These are phyloP conservation scores for Montifringilla adamsi DNA, from an alignment of 2,113 vertebrate species.

Conservation along the genomic window DNA sequence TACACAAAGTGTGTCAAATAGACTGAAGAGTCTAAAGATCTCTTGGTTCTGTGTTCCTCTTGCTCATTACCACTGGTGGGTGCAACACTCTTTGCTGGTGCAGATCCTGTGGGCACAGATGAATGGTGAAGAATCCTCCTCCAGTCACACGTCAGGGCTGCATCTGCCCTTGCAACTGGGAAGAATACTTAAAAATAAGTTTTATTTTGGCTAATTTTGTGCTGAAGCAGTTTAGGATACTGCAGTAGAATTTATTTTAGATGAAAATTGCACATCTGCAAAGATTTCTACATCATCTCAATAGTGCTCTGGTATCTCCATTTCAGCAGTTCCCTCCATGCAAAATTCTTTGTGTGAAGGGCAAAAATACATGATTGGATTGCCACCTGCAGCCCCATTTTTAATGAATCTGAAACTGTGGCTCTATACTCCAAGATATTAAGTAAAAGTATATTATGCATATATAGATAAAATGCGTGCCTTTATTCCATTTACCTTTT, in stretches of 20 bases:
- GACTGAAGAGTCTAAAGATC: background rate
- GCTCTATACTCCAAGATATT: background rate
- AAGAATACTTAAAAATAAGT: background rate
- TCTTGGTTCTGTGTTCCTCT: background rate
- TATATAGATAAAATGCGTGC: background rate
- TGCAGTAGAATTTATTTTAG: conserved; percentile 21
- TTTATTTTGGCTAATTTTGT: conserved; percentile 5
- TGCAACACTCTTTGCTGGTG: background rate
- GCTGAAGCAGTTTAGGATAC: background rate
- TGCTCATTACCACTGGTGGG: background rate
- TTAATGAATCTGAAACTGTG: background rate
- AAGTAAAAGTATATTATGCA: background rate
- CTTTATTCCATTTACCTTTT: background rate
- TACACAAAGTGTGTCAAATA: background rate
- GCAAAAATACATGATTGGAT: background rate
- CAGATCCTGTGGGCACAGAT: background rate
- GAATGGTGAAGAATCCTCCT: background rate
- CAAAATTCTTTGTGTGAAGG: conserved; percentile 2
- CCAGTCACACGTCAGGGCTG: background rate
- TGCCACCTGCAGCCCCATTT: background rate
- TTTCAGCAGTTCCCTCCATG: background rate
- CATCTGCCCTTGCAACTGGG: background rate
- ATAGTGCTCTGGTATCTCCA: background rate
- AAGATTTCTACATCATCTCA: background rate
- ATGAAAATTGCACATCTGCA: conserved; percentile 34